Base-by-base conservation (phyloP, 1,140 invertebrate genomes). In the Drosophila serrata region DNA sequence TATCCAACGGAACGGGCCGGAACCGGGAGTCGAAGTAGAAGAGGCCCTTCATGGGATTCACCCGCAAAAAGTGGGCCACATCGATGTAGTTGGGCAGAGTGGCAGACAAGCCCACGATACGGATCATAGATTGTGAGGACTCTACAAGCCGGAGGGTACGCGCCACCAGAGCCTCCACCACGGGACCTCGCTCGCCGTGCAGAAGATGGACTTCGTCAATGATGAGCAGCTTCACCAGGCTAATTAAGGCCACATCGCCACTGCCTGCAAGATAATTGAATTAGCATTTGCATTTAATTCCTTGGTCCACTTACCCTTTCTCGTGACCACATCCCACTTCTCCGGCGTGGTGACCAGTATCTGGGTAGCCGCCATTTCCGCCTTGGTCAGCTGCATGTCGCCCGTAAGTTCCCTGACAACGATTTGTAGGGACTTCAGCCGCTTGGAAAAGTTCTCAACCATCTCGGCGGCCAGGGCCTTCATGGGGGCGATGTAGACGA, bases 401-500 rank as follows among this genome's bases (percentile, higher is more conserved):
- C 99, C 99, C 0, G 99, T 99, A 37, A 99, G 93, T 93, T 99
- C 99, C 64, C 96, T 94, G 0, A 99, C 99, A 4, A 94, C 92
- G 8, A 94, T 93, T 31, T 94, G 93, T 11, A 98, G 88, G 11
- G 93, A 92, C 53, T 93, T 93, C 3, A 99, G 93, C 57, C 97
- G 95, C 84, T 96, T 97, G 6, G 95, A 95, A 94, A 99, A 99
- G 93, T 97, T 99, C 2, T 95, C 94, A 0, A 99, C 98, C 98
- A 99, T 99, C 95, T 99, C 99, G 33, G 98, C 96, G 2, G 99
- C 99, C 19, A 99, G 93, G 2, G 99, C 99, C 94, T 99, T 99
- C 99, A 99, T 99, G 11, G 99, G 99, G 3, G 99, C 98, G 61
- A 99, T 97, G 93, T 99, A 99, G 19, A 99, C 97, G 84, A 99